A percentile compares a stretch with the other conserved stretches of the same genome.
Evolutionary conservation across 2,797 vertebrate genomes (phyloP).

Genomic region (Mus minutoides): DNA sequence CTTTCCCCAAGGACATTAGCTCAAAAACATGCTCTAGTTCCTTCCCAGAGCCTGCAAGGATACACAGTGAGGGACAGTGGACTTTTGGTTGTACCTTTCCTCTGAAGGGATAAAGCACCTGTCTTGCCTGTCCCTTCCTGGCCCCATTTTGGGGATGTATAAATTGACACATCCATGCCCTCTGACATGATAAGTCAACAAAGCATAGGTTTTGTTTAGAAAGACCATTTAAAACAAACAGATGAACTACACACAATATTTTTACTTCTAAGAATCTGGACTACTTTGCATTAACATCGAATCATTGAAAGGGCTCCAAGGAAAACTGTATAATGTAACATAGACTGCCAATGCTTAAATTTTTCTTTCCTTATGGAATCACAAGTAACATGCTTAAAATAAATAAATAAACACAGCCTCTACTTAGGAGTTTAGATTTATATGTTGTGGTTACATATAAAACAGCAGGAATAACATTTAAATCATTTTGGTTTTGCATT

Average conservation of each 20-base stretch:
- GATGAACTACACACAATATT: constrained; percentile 88
- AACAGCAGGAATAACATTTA: neutral
- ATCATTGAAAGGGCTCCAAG: constrained; percentile 87
- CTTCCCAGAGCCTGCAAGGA: neutral
- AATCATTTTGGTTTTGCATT: neutral
- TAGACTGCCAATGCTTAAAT: constrained; percentile 83
- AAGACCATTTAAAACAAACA: constrained; percentile 87
- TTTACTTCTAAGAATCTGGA: constrained; percentile 88
- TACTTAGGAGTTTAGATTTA: constrained; percentile 56
- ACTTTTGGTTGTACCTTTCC: neutral
- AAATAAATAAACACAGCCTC: constrained; percentile 66
- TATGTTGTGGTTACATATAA: neutral
- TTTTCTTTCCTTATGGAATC: constrained; percentile 56
- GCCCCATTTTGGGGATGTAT: neutral
- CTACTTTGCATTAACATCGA: constrained; percentile 86
- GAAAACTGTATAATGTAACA: constrained; percentile 82
- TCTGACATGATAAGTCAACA: constrained; percentile 66
- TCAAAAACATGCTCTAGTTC: constrained; percentile 45
- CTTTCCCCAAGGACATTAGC: constrained; percentile 31
- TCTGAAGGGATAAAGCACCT: neutral
- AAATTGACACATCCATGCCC: constrained; percentile 57
- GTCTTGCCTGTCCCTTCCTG: constrained; percentile 24
- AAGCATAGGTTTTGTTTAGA: constrained; percentile 85
- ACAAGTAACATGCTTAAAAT: constrained; percentile 68
- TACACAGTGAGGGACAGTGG: neutral